Evolutionary conservation across 2,888 invertebrate genomes (phyloP), one percentile per base, ranked within the genome.

Genomic region (Metellina segmentata): DNA sequence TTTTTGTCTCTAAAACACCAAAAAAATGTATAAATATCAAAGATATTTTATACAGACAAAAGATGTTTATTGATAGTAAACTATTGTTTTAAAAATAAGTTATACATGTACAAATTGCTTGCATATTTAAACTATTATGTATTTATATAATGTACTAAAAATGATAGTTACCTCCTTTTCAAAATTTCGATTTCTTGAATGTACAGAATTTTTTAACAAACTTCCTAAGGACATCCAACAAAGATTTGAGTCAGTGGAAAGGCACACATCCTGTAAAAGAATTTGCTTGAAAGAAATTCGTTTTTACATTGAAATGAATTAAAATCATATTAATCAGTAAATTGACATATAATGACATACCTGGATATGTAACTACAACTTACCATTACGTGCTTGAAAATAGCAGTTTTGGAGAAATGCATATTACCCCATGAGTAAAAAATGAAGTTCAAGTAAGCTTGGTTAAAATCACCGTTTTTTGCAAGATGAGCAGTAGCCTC

Each of bases 371-470:
- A 20, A 11, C 13, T 9, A 11, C 19, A 9, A 85, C 93, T 69
- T 89, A 93, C 93, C 74, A 82, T 53, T 9, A 93, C 61, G 7
- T 75, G 61, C 19, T 61, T 49, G 13, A 93, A 34, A 52, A 87
- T 83, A 48, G 52, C 83, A 7, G 82, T 85, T 8, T 89, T 77
- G 34, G 82, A 19, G 11, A 74, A 81, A 53, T 89, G 91, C 85
- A 92, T 91, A 51, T 88, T 92, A 48, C 87, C 85, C 91, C 91
- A 93, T 34, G 89, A 82, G 75, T 51, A 85, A 49, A 77, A 92
- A 48, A 82, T 70, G 11, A 89, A 90, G n/a, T 85, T 87, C 53
- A 90, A 16, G 49, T 91, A 89, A 0, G 74, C 34, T 7, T 48
- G 51, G 5, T 85, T 82, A 19, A 93, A 51, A 16, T 92, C 74